Evolutionary conservation across 1,140 invertebrate species (phyloP).

Genomic region (Drosophila murphyi): DNA sequence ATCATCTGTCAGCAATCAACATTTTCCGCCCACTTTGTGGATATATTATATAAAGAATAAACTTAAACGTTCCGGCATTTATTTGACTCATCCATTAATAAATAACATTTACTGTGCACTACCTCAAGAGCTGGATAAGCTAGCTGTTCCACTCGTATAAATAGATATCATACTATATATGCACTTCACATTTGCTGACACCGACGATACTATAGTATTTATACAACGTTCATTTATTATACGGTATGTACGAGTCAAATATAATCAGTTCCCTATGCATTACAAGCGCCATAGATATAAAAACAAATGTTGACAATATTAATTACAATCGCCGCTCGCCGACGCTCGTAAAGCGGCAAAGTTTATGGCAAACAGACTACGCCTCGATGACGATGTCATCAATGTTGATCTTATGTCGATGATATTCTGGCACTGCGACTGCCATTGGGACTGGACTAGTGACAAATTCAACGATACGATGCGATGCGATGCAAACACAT

Average conservation of each 20-base stretch:
- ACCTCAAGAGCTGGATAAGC: slow-evolving; percentile 29
- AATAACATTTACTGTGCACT: slow-evolving; percentile 4
- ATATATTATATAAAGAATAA: too few species aligned
- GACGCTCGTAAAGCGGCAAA: slow-evolving; percentile 54
- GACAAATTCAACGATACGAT: too few species aligned
- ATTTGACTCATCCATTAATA: slow-evolving; percentile 1
- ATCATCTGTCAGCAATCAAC: too few species aligned
- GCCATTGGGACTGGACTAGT: neutral
- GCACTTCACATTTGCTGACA: slow-evolving; percentile 23
- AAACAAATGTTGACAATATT: slow-evolving; percentile 69
- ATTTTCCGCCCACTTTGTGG: too few species aligned
- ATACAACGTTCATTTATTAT: neutral
- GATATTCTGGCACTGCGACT: neutral
- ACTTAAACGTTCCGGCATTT: neutral
- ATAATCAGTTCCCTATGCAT: slow-evolving; percentile 37
- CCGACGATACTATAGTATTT: slow-evolving; percentile 29
- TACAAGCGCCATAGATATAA: slow-evolving; percentile 36
- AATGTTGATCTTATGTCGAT: slow-evolving; percentile 13
- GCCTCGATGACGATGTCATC: slow-evolving; percentile 18
- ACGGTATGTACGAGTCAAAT: slow-evolving; percentile 3
- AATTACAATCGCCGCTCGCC: slow-evolving; percentile 42
- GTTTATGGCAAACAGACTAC: slow-evolving; percentile 76
- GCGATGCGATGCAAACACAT: too few species aligned
- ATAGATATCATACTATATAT: slow-evolving; percentile 24
- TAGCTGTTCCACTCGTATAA: slow-evolving; percentile 32